These are phyloP conservation scores for Echinops telfairi DNA, from an alignment of 2,113 vertebrate genomes.

Conservation along the genomic window DNA sequence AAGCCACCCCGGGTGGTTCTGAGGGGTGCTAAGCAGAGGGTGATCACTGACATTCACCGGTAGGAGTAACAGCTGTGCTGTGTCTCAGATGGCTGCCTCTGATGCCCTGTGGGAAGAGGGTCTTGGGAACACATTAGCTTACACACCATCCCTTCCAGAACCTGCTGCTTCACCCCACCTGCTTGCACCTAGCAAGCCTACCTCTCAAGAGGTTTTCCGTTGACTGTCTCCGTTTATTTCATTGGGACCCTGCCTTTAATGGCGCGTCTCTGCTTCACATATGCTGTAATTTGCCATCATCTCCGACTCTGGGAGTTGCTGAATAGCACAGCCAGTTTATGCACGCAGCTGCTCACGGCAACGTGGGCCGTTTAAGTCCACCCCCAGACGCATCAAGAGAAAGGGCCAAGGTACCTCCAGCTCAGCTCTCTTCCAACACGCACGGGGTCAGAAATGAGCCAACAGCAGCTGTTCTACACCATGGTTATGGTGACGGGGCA, in stretches of 20 bases:
- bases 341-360: not conserved
- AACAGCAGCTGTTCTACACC: too few relatives aligned
- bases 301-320: not conserved
- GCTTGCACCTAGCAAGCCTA: not conserved
- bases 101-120: too few relatives aligned
- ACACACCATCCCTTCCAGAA: not conserved
- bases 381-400: not conserved
- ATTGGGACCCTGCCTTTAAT: not conserved
- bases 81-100: not conserved
- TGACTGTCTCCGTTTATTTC: not conserved
- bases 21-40: not conserved
- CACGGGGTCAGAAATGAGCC: too few relatives aligned
- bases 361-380: not conserved
- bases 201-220: not conserved
- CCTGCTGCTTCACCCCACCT: not conserved
- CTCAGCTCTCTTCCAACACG: too few relatives aligned
- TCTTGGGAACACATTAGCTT: not conserved
- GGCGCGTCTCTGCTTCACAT: slow-evolving; percentile 4
- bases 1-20: not conserved
- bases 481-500: too few relatives aligned
- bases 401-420: not conserved
- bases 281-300: not conserved
- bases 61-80: accelerated
- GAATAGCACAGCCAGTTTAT: not conserved
- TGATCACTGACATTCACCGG: accelerated